Conservation (phyloP, 2,113 vertebrate species). For the Dipodomys stephensi region DNA sequence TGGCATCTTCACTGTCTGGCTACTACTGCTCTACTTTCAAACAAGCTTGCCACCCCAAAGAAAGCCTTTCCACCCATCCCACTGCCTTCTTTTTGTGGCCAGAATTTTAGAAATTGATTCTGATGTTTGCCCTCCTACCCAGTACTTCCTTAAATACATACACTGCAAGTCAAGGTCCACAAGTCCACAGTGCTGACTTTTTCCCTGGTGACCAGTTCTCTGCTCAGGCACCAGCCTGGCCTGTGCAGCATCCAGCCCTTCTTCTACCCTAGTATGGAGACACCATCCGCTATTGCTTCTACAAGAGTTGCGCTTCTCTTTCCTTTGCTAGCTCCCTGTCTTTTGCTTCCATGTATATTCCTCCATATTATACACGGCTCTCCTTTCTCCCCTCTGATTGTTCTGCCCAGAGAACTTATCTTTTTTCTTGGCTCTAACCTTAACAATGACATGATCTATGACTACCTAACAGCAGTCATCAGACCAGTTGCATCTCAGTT, state of each 20-base stretch:
- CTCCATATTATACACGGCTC: background rate
- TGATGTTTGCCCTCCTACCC: background rate
- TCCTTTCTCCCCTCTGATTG: background rate
- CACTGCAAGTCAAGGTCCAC: background rate
- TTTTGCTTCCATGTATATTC: background rate
- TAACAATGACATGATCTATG: background rate
- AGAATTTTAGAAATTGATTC: background rate
- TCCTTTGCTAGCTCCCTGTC: background rate
- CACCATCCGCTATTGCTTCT: conserved; percentile 8
- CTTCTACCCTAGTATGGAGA: background rate
- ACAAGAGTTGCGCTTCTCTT: background rate
- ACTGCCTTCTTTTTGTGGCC: background rate
- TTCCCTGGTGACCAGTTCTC: background rate
- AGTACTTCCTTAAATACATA: conserved; percentile 48
- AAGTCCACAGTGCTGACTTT: background rate
- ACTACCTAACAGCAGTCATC: conserved; percentile 15
- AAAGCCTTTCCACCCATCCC: background rate
- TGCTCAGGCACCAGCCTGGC: background rate
- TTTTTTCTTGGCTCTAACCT: background rate
- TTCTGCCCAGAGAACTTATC: background rate
- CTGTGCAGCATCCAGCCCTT: background rate
- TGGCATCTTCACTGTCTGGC: background rate
- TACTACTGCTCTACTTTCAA: background rate
- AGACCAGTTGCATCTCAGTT: conserved; percentile 21
- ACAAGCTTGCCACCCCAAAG: background rate